A percentile compares a stretch with the other conserved stretches of the same genome.
Evolutionary conservation across 2,113 vertebrate species (phyloP).

Genomic region (Phoxinus phoxinus): DNA sequence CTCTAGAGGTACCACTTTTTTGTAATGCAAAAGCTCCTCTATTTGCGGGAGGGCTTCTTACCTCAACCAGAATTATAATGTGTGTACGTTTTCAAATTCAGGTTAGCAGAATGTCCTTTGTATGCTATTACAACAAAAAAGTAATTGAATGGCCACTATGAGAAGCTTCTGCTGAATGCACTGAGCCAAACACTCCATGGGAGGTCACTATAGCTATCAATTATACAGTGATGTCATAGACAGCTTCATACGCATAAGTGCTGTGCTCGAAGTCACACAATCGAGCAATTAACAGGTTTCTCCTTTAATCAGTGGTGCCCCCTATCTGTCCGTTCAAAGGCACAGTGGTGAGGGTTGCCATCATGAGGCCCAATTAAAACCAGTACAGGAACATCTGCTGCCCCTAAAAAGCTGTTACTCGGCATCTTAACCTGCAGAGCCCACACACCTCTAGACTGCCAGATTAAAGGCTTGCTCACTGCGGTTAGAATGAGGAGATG

Average conservation of each 20-base stretch:
- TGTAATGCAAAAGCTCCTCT: not conserved
- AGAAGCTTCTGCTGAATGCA: not conserved
- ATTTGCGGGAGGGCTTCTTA: not conserved
- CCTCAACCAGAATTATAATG: not conserved
- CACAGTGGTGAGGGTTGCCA: constrained; percentile 58
- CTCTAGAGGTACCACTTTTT: not conserved
- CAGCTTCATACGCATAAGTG: constrained; percentile 57
- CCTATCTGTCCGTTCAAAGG: constrained; percentile 66
- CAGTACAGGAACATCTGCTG: constrained; percentile 65
- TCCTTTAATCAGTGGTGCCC: constrained; percentile 64
- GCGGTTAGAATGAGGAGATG: constrained; percentile 12
- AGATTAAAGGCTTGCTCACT: constrained; percentile 54
- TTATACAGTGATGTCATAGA: constrained; percentile 52
- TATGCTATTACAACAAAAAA: not conserved
- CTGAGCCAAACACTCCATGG: constrained; percentile 8
- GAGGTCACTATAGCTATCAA: constrained; percentile 50
- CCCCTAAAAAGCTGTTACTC: constrained; percentile 47
- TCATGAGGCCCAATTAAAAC: constrained; percentile 72
- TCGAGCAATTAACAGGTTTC: constrained; percentile 61
- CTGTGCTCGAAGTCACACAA: constrained; percentile 50
- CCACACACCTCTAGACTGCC: constrained; percentile 53
- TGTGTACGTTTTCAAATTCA: not conserved
- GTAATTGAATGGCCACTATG: not conserved
- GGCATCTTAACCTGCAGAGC: constrained; percentile 61
- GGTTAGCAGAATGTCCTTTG: not conserved